Base-by-base conservation (phyloP, 37 sponge, comb jelly and placozoan genomes). In the Geodia barretti region DNA sequence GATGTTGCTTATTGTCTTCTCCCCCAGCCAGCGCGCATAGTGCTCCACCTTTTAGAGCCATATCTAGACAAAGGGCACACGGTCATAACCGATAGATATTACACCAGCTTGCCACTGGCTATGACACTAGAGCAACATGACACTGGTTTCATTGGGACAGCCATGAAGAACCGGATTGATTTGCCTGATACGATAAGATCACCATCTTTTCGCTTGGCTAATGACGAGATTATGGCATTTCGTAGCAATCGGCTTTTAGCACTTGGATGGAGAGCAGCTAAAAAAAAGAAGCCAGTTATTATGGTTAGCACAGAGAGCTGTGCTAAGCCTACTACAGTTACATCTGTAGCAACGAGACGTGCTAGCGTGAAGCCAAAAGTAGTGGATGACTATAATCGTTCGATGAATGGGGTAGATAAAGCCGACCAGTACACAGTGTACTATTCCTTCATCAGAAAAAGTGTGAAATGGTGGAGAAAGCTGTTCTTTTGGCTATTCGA, bases 401-500 rank as follows among this genome's bases (percentile, higher is more conserved):
- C 42, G 1, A 73, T 73, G 74, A 73, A 73, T 73, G 43, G 74
- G 4, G 74, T 73, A 3, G 74, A 73, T 26, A 4, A 3, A 3
- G 74, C 74, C 3, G 72, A 72, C 41, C 41, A 72, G n/a, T 39
- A 58, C 60, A 58, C 60, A 11, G 73, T 72, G 5, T 72, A 32
- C 33, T 72, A 72, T 23, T 26, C 41, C 39, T 72, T 72, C 41
- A 33, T 72, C 11, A 11, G 68, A 26, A 66, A 66, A 66, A 9
- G 9, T n/a, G 9, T 20, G 9, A 66, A 66, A 24, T 72, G 73
- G 73, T 72, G 73, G 73, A 37, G 73, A 19, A 72, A 72, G 73
- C 35, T 72, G 8, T 72, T 72, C 23, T 72, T 72, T 72, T 72
- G 73, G 73, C 21, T 72, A 21, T 31, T 72, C 11, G 73, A 72